Base-by-base conservation (phyloP, 2,888 invertebrate genomes). In the Esperia sulphurella region DNA sequence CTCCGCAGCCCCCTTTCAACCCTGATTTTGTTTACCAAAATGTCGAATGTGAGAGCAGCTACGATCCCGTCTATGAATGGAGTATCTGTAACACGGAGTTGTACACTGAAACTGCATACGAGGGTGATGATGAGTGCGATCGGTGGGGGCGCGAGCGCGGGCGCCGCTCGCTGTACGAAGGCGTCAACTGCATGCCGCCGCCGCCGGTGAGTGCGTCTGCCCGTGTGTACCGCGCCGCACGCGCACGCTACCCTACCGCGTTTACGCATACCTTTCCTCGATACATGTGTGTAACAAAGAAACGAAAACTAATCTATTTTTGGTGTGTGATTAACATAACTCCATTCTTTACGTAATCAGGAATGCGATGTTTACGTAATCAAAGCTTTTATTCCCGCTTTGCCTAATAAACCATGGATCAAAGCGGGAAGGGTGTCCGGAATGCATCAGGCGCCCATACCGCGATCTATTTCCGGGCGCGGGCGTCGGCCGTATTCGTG, bases 381-480 rank as follows among this genome's bases (percentile, higher is more conserved):
- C 44, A 55, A 61, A 59, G 51, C 38, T 55, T 58, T 54, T 54
- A 52, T 61, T 64, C 52, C 53, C 62, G 59, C 71, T 71, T 63
- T 59, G 63, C 54, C 58, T 63, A 65, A 71, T 75, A 76, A 75
- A 79, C 73, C 63, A 60, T 57, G 64, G 70, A 79, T 81, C 76
- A 78, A 82, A 79, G 77, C 65, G 69, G 65, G 71, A 75, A 80
- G 76, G 78, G 79, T 75, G 77, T 75, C 67, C 71, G 76, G 76
- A 79, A 84, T 86, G 86, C 79, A 83, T 71, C 78, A 75, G 75
- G 71, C 80, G 79, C 73, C 71, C 73, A 72, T 75, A 74, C 74
- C 75, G 71, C 64, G 79, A 80, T 88, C 88, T 88, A 87, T 88
- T 87, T 88, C 83, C 83, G 87, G 82, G 79, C 81, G 75, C 84